Percentiles rank a stretch among this genome's conserved stretches.
These are phyloP conservation scores for Aphodius sticticus DNA, from an alignment of 2,888 invertebrate species.

Conservation along the genomic window DNA sequence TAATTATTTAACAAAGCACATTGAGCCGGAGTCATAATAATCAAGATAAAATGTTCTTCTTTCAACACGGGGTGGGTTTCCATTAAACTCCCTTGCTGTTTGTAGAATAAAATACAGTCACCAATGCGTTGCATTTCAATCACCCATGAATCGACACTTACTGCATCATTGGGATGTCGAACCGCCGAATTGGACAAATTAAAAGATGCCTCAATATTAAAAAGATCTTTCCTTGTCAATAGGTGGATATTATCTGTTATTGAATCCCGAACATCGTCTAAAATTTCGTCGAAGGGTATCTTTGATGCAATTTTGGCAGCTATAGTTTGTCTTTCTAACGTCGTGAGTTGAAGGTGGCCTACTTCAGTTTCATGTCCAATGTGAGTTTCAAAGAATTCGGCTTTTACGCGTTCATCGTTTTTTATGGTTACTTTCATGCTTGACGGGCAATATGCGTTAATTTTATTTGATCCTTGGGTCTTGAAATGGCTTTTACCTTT, in stretches of 20 bases:
- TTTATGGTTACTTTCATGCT: slow-evolving; percentile 16
- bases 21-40: slow-evolving; percentile 14
- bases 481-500: slow-evolving; percentile 4
- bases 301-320: slow-evolving; percentile 18
- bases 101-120: slow-evolving; percentile 20
- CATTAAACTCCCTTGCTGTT: slow-evolving; percentile 11
- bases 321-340: slow-evolving; percentile 10
- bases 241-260: slow-evolving; percentile 7
- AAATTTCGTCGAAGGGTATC: slow-evolving; percentile 15
- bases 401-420: not conserved
- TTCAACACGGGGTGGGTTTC: slow-evolving; percentile 4
- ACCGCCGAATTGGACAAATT: not conserved
- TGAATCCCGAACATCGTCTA: slow-evolving; percentile 13
- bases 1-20: not conserved
- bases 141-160: slow-evolving; percentile 18
- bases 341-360: slow-evolving; percentile 14
- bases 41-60: slow-evolving; percentile 23
- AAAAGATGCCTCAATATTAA: not conserved
- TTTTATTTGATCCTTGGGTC: slow-evolving; percentile 28
- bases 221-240: slow-evolving; percentile 9
- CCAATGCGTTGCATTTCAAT: slow-evolving; percentile 6
- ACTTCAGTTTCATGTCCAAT: slow-evolving; percentile 16
- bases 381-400: slow-evolving; percentile 1
- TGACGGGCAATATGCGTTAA: slow-evolving; percentile 30
- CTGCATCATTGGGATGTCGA: slow-evolving; percentile 5